Evolutionary conservation across 2,888 invertebrate species (phyloP).

Genomic region (Protodeltote pygarga): DNA sequence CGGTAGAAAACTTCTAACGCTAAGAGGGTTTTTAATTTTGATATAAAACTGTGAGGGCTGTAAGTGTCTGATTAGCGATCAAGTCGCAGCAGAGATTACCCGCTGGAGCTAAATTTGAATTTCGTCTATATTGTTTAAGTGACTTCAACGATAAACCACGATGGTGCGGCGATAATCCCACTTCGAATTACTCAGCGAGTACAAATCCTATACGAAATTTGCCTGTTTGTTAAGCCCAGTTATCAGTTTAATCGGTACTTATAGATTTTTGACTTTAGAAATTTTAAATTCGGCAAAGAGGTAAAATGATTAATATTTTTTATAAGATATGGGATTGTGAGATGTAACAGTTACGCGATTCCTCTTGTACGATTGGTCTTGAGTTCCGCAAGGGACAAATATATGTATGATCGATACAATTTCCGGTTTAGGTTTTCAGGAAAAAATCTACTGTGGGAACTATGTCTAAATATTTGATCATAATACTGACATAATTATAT

Average conservation of each 20-base stretch:
- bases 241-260: slow-evolving; percentile 43
- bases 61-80: slow-evolving; percentile 35
- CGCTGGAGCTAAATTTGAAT: slow-evolving; percentile 33
- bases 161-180: slow-evolving; percentile 40
- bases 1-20: too few relatives aligned
- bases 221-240: slow-evolving; percentile 41
- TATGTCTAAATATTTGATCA: slow-evolving; percentile 16
- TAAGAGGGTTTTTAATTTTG: too few relatives aligned
- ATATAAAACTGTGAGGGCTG: slow-evolving; percentile 13
- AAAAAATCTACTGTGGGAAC: too few relatives aligned
- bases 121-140: slow-evolving; percentile 43
- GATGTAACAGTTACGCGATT: too few relatives aligned
- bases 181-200: slow-evolving; percentile 27
- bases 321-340: too few relatives aligned
- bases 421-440: too few relatives aligned
- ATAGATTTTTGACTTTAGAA: slow-evolving; percentile 28
- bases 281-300: slow-evolving; percentile 12
- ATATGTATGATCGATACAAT: too few relatives aligned
- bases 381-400: too few relatives aligned
- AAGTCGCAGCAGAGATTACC: slow-evolving; percentile 32
- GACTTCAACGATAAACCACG: slow-evolving; percentile 34
- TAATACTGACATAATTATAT: slow-evolving; percentile 7
- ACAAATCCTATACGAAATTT: slow-evolving; percentile 41
- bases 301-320: slow-evolving; percentile 22
- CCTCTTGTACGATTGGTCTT: too few relatives aligned